Evolutionary conservation across 2,797 vertebrate species (phyloP).

Genomic region (Phaenicophaeus curvirostris): DNA sequence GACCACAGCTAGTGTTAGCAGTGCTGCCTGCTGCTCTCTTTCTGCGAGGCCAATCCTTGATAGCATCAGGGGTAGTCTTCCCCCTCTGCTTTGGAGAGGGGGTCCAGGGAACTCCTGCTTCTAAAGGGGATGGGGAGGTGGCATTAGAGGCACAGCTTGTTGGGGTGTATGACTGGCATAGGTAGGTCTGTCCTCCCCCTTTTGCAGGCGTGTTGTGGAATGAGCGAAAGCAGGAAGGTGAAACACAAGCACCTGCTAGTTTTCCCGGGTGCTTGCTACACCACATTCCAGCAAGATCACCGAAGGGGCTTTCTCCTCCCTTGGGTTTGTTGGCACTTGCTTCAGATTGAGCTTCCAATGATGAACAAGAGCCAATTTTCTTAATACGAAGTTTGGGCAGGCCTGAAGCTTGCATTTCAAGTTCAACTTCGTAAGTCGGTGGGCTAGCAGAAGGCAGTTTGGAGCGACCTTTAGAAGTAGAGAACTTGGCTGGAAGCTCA

Average conservation of each 20-base stretch:
- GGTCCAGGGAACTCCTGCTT: slow-evolving; percentile 78
- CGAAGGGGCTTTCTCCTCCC: slow-evolving; percentile 55
- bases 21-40: slow-evolving; percentile 82
- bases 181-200: slow-evolving; percentile 86
- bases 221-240: slow-evolving; percentile 80
- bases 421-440: slow-evolving; percentile 86
- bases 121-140: slow-evolving; percentile 76
- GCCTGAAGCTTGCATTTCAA: slow-evolving; percentile 90
- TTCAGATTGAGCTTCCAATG: slow-evolving; percentile 39
- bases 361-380: slow-evolving; percentile 78
- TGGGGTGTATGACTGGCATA: slow-evolving; percentile 94
- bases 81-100: slow-evolving; percentile 90
- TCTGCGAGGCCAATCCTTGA: slow-evolving; percentile 92
- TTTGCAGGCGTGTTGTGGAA: slow-evolving; percentile 85
- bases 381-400: slow-evolving; percentile 91
- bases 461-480: slow-evolving; percentile 60
- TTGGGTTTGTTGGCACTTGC: not conserved
- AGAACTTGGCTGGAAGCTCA: slow-evolving; percentile 49
- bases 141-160: slow-evolving; percentile 77
- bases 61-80: slow-evolving; percentile 86
- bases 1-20: not conserved
- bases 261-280: slow-evolving; percentile 75
- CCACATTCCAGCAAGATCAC: slow-evolving; percentile 39
- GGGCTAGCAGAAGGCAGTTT: slow-evolving; percentile 14
- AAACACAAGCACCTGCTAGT: slow-evolving; percentile 78